phyloP scores from a whole-genome alignment of 2,113 vertebrate genomes.

The Atherinomorus stipes region DNA sequence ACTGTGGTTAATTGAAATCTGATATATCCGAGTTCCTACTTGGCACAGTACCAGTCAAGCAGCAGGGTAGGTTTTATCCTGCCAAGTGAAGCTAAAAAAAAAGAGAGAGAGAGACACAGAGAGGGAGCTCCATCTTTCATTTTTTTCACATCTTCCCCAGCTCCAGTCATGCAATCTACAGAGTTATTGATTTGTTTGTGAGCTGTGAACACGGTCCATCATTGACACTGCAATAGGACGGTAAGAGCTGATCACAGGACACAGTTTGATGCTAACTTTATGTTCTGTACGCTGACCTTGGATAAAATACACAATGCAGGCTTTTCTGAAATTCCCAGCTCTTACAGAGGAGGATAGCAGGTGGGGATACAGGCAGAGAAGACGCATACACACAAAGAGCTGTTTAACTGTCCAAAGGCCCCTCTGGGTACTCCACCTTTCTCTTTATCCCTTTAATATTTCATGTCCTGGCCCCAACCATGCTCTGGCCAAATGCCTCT shows the following conservation, averaged over 20 bases:
- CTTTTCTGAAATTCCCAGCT: slow-evolving; percentile 49
- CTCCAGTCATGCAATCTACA: slow-evolving; percentile 63
- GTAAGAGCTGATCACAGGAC: slow-evolving; percentile 75
- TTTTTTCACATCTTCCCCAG: slow-evolving; percentile 58
- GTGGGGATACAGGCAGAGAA: slow-evolving; percentile 68
- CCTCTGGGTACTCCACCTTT: slow-evolving; percentile 78
- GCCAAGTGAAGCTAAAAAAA: slow-evolving; percentile 44
- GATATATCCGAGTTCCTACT: slow-evolving; percentile 74
- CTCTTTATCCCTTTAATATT: slow-evolving; percentile 85
- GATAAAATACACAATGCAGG: slow-evolving; percentile 57
- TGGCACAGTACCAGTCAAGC: slow-evolving; percentile 64
- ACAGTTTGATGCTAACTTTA: slow-evolving; percentile 64
- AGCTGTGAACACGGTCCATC: slow-evolving; percentile 64
- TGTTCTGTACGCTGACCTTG: slow-evolving; percentile 67
- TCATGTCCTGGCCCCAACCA: slow-evolving; percentile 76
- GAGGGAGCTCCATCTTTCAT: slow-evolving; percentile 49
- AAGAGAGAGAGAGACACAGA: slow-evolving; percentile 38
- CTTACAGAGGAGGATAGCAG: slow-evolving; percentile 55
- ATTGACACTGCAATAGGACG: slow-evolving; percentile 48
- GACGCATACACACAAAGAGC: slow-evolving; percentile 72
- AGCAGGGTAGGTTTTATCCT: slow-evolving; percentile 63
- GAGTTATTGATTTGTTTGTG: slow-evolving; percentile 70
- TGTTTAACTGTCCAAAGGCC: slow-evolving; percentile 81
- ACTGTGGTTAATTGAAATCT: slow-evolving; percentile 81
- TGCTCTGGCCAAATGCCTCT: slow-evolving; percentile 71